Conservation (phyloP, 2,888 invertebrate genomes). For the Andrena flavipes region DNA sequence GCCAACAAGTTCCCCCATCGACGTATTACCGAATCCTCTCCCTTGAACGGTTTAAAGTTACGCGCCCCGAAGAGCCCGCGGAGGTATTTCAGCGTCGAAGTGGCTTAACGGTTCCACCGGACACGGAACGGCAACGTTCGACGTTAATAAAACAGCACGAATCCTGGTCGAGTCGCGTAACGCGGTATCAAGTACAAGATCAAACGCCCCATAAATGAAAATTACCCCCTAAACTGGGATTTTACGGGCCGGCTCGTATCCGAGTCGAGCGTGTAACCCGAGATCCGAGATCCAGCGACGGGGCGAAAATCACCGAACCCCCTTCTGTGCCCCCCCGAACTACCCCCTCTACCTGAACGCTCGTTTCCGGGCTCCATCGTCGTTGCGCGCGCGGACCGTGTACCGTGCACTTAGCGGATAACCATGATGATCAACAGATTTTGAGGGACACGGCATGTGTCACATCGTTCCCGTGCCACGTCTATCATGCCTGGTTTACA, state of each 20-base stretch:
- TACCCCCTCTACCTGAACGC: background rate
- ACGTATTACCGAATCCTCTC: too few species aligned
- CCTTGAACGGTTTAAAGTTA: too few species aligned
- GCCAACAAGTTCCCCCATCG: too few species aligned
- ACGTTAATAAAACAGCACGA: slow-evolving; percentile 23
- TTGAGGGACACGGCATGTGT: slow-evolving; percentile 46
- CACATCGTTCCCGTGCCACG: background rate
- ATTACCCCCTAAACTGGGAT: slow-evolving; percentile 35
- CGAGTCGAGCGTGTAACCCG: background rate
- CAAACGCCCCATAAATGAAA: slow-evolving; percentile 37
- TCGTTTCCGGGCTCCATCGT: slow-evolving; percentile 30
- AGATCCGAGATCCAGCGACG: too few species aligned
- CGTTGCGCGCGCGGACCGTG: slow-evolving; percentile 25
- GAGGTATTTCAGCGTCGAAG: background rate
- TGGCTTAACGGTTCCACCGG: background rate
- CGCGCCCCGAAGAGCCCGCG: background rate
- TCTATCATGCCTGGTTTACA: slow-evolving; percentile 38
- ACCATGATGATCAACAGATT: slow-evolving; percentile 57
- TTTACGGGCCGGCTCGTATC: slow-evolving; percentile 11
- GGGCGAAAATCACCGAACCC: slow-evolving; percentile 31
- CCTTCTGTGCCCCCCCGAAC: too few species aligned
- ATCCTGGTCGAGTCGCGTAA: slow-evolving; percentile 3
- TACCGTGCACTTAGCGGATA: slow-evolving; percentile 54
- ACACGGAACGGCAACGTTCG: background rate
- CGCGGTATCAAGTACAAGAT: slow-evolving; percentile 35